Evolutionary conservation across 2,888 invertebrate species (phyloP), one percentile per base, ranked within the genome.

Genomic region (Athalia rosae): DNA sequence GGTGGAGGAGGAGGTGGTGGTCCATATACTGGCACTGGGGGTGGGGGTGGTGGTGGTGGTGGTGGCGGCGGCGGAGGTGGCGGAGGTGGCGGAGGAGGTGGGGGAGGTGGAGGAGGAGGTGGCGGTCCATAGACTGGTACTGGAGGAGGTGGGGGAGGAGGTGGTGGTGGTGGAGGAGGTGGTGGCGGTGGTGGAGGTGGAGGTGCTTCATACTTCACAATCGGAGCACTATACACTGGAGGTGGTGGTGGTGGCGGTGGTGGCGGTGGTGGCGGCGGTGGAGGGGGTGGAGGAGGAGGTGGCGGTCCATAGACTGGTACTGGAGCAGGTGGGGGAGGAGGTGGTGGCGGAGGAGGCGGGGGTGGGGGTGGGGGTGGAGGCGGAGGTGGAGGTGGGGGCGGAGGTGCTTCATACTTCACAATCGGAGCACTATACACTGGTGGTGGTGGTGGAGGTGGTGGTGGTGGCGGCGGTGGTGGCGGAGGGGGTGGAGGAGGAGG

Each of bases 301-400:
- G 76, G 76, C 7, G 67, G 76, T 4, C 66, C 66, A 59, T 76
- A 76, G 8, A 66, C 76, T 13, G 28, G 64, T 41, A 43, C 76
- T 9, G 76, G 77, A 15, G 4, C 41, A 77, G 59, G 73, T 0
- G 59, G 56, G 0, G 62, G 62, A 0, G 62, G 6, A 13, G 67
- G 67, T 0, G 64, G 45, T 3, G 64, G 63, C 0, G 76, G 76
- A 13, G 76, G 76, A 1, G 76, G 56, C 3, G 76, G 41, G 0
- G 5, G 45, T 3, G 43, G 76, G 4, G 76, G 76, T 7, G 63
- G 76, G 0, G 59, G 58, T 0, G 63, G 64, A n/a, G 67, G 67
- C 0, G 67, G 53, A 4, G 67, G 71, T 0, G 59, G 45, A 43
- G 56, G 58, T 9, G 71, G 13, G 6, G 58, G 45, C 3, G 28